A percentile compares a stretch with the other conserved stretches of the same genome.
phyloP scores from a whole-genome alignment of 2,888 invertebrate genomes.

The Oasisia sp. region DNA sequence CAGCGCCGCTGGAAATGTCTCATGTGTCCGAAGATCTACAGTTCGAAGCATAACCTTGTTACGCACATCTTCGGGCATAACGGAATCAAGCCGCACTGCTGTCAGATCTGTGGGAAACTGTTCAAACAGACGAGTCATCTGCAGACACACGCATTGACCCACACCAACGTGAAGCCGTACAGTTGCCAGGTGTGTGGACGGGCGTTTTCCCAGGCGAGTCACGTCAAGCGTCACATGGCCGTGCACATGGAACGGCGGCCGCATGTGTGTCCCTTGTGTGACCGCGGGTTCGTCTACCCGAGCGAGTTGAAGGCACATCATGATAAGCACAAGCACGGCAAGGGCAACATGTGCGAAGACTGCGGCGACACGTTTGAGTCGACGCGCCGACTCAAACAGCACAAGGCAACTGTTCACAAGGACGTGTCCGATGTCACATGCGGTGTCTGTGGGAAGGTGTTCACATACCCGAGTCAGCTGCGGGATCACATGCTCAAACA shows the following conservation, averaged over 20 bases:
- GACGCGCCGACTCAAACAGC: slow-evolving; percentile 49
- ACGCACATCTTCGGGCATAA: slow-evolving; percentile 63
- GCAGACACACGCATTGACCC: slow-evolving; percentile 64
- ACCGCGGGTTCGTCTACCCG: slow-evolving; percentile 59
- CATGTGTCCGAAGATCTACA: slow-evolving; percentile 62
- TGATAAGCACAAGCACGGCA: slow-evolving; percentile 47
- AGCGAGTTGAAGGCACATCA: slow-evolving; percentile 59
- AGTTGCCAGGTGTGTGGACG: slow-evolving; percentile 59
- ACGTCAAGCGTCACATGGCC: slow-evolving; percentile 63
- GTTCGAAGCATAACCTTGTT: slow-evolving; percentile 64
- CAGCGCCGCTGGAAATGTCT: slow-evolving; percentile 63
- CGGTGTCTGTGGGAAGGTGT: slow-evolving; percentile 54
- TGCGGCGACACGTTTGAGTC: slow-evolving; percentile 53
- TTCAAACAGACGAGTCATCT: slow-evolving; percentile 65
- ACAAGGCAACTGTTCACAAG: slow-evolving; percentile 47
- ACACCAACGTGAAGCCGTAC: slow-evolving; percentile 62
- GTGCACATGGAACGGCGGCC: slow-evolving; percentile 58
- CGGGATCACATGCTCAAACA: slow-evolving; percentile 53
- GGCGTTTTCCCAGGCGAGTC: slow-evolving; percentile 62
- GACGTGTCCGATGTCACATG: slow-evolving; percentile 52
- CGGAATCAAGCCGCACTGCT: slow-evolving; percentile 63
- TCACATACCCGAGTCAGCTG: slow-evolving; percentile 65
- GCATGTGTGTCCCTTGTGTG: slow-evolving; percentile 59
- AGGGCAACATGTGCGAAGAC: slow-evolving; percentile 50
- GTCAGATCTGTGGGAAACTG: slow-evolving; percentile 63